These are phyloP conservation scores for Isoperla grammatica DNA, from an alignment of 2,888 invertebrate genomes.

Conservation along the genomic window DNA sequence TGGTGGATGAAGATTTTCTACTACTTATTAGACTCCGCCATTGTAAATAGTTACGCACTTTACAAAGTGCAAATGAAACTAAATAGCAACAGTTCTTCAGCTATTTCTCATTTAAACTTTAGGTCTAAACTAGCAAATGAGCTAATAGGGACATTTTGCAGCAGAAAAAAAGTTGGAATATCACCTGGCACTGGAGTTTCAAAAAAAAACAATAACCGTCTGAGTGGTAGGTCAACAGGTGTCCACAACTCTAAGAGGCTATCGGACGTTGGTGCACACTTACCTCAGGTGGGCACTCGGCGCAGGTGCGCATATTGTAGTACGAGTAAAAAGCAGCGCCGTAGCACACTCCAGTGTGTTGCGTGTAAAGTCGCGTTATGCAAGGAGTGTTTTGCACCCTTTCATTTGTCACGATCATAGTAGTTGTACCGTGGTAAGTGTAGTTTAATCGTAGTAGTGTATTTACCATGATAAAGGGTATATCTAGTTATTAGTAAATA, in stretches of 20 bases:
- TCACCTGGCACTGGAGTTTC: conserved; percentile 4
- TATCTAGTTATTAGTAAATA: too few relatives aligned
- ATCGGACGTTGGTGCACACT: conserved; percentile 20
- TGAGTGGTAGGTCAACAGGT: conserved; percentile 18
- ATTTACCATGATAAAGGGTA: too few relatives aligned
- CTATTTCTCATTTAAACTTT: conserved; percentile 23
- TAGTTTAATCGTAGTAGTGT: too few relatives aligned
- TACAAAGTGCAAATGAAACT: conserved; percentile 25
- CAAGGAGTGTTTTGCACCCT: conserved; percentile 22
- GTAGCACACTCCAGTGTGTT: conserved; percentile 25
- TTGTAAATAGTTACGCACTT: conserved; percentile 33
- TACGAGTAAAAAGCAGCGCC: conserved; percentile 26
- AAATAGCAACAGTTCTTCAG: conserved; percentile 21
- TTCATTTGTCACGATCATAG: conserved; percentile 15
- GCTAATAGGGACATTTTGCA: conserved; percentile 22
- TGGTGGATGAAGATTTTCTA: conserved; percentile 38
- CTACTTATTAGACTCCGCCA: conserved; percentile 35
- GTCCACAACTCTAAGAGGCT: conserved; percentile 15
- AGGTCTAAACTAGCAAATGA: conserved; percentile 24
- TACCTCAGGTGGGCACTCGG: conserved; percentile 19
- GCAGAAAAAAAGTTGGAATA: conserved; percentile 9
- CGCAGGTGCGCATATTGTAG: conserved; percentile 26
- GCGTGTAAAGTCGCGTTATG: conserved; percentile 28
- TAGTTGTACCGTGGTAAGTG: too few relatives aligned
- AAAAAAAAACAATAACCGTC: neutral